Evolutionary conservation across 2,113 vertebrate genomes (phyloP).

Genomic region (Melanocharis versteri): DNA sequence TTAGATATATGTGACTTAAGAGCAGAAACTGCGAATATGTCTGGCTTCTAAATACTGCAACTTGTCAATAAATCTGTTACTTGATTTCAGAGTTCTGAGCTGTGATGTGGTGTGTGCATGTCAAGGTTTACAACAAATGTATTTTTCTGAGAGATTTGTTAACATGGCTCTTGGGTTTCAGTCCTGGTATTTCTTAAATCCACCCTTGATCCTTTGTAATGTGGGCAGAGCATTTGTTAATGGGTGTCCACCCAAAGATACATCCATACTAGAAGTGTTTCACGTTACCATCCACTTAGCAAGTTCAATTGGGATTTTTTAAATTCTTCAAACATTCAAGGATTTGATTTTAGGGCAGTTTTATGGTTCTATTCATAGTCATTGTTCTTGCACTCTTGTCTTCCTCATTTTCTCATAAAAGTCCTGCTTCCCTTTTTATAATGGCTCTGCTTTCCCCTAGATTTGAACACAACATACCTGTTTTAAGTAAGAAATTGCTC

Average conservation of each 20-base stretch:
- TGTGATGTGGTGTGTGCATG: background rate
- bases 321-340: background rate
- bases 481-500: background rate
- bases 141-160: background rate
- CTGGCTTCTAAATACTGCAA: constrained; percentile 29
- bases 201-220: background rate
- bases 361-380: background rate
- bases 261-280: rapidly evolving
- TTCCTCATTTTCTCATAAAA: background rate
- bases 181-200: background rate
- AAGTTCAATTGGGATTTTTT: background rate
- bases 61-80: constrained; percentile 56
- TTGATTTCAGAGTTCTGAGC: constrained; percentile 1
- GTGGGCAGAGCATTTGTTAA: background rate
- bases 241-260: background rate
- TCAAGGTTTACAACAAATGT: rapidly evolving
- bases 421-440: background rate
- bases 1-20: background rate
- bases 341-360: background rate
- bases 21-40: background rate
- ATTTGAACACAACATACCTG: background rate
- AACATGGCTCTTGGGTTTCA: background rate
- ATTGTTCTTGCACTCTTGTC: background rate
- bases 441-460: background rate
- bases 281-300: background rate